Evolutionary conservation across 2,888 invertebrate species (phyloP).

Genomic region (Archips xylosteana): DNA sequence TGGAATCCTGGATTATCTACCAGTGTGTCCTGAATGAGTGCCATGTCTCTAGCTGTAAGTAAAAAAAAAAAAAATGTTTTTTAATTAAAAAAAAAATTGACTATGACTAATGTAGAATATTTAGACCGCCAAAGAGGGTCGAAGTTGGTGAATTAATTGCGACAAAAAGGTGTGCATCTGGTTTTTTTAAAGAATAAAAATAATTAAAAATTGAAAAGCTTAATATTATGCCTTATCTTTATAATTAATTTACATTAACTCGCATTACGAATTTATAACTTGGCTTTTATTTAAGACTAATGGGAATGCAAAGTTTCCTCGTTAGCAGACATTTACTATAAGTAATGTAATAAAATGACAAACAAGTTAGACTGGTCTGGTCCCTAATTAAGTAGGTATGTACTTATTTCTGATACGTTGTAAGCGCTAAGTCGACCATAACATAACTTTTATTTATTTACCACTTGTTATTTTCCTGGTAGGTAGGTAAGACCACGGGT

Average conservation of each 20-base stretch:
- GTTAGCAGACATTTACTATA: not conserved
- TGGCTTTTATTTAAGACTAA: not conserved
- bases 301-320: not conserved
- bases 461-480: not conserved
- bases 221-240: not conserved
- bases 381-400: not conserved
- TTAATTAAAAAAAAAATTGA: not conserved
- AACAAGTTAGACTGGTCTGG: not conserved
- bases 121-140: not conserved
- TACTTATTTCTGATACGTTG: not conserved
- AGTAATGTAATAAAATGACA: not conserved
- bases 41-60: slow-evolving; percentile 88
- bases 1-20: slow-evolving; percentile 90
- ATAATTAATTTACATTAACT: not conserved
- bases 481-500: not conserved
- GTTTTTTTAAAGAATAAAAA: not conserved
- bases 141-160: not conserved
- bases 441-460: no score
- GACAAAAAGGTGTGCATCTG: not conserved
- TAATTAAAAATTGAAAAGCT: no score
- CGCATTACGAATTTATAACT: not conserved
- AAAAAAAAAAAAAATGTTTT: slow-evolving; percentile 43
- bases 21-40: slow-evolving; percentile 89
- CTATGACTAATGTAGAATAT: not conserved
- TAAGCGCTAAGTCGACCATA: no score